Evolutionary conservation across 2,888 invertebrate species (phyloP).

Genomic region (Linyphia triangularis): DNA sequence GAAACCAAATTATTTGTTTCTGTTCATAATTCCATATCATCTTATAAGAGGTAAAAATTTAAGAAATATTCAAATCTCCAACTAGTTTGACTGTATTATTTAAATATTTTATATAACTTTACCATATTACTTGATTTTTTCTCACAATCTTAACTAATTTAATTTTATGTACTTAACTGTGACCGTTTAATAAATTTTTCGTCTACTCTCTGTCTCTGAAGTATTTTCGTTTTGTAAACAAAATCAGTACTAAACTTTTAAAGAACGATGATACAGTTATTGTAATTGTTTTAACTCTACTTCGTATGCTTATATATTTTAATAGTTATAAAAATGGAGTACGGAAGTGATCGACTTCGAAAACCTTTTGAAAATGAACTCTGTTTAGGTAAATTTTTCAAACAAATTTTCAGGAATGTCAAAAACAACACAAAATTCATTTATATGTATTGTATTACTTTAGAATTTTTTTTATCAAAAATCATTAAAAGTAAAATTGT

Average conservation of each 20-base stretch:
- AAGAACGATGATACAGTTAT: not conserved
- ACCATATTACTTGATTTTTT: too few relatives aligned
- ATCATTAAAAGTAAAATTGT: too few relatives aligned
- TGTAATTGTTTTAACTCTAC: not conserved
- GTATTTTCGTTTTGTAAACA: not conserved
- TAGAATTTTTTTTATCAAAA: too few relatives aligned
- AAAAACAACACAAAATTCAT: not conserved
- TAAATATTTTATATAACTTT: too few relatives aligned
- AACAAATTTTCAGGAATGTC: not conserved
- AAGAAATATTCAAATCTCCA: too few relatives aligned
- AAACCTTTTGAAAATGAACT: slow-evolving; percentile 51
- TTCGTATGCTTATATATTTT: not conserved
- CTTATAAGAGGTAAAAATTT: too few relatives aligned
- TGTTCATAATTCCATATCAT: too few relatives aligned
- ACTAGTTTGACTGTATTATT: too few relatives aligned
- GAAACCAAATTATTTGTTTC: too few relatives aligned
- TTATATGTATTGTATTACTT: not conserved
- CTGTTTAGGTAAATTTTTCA: slow-evolving; percentile 37
- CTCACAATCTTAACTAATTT: not conserved
- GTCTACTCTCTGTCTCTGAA: not conserved
- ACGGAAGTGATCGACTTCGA: slow-evolving; percentile 40
- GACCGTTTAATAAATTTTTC: not conserved
- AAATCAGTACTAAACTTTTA: not conserved
- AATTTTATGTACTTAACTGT: not conserved
- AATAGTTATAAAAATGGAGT: slow-evolving; percentile 10